A percentile compares a stretch with the other conserved stretches of the same genome.
phyloP scores from a whole-genome alignment of 1,140 invertebrate species.

The Drosophila nasuta region DNA sequence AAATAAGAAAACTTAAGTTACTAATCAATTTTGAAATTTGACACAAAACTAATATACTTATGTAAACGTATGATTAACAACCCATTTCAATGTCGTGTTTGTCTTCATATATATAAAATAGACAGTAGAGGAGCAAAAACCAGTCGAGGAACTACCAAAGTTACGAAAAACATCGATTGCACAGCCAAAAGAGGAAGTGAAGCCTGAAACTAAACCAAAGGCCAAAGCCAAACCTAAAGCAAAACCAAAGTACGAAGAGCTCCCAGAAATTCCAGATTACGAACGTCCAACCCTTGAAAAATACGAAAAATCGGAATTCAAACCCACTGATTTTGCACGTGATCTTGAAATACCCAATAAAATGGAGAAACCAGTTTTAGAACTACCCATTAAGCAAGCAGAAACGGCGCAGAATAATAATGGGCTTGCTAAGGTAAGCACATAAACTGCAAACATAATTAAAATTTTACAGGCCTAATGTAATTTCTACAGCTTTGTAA shows the following conservation, averaged over 20 bases:
- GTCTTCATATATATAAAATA: constrained; percentile 19
- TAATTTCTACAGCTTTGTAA: too few species aligned
- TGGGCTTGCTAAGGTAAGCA: constrained; percentile 71
- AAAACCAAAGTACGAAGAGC: constrained; percentile 87
- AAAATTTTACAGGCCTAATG: too few species aligned
- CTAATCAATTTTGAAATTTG: too few species aligned
- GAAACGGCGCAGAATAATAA: constrained; percentile 60
- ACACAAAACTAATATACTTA: not conserved
- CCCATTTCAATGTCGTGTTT: constrained; percentile 5
- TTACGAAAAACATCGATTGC: constrained; percentile 76
- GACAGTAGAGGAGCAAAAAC: constrained; percentile 60
- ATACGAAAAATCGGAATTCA: constrained; percentile 86
- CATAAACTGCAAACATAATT: not conserved
- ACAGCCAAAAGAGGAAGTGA: constrained; percentile 69
- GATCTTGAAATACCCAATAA: constrained; percentile 78
- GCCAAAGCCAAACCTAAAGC: constrained; percentile 86
- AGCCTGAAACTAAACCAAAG: constrained; percentile 84
- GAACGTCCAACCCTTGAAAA: constrained; percentile 87
- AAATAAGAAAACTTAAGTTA: too few species aligned
- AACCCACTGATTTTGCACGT: constrained; percentile 68
- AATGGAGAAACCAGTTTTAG: constrained; percentile 78
- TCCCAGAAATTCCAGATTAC: constrained; percentile 91
- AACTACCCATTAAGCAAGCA: constrained; percentile 55
- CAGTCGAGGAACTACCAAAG: constrained; percentile 79
- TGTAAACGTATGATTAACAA: not conserved